These are phyloP conservation scores for Andrena marginata DNA, from an alignment of 2,888 invertebrate genomes.

Conservation along the genomic window DNA sequence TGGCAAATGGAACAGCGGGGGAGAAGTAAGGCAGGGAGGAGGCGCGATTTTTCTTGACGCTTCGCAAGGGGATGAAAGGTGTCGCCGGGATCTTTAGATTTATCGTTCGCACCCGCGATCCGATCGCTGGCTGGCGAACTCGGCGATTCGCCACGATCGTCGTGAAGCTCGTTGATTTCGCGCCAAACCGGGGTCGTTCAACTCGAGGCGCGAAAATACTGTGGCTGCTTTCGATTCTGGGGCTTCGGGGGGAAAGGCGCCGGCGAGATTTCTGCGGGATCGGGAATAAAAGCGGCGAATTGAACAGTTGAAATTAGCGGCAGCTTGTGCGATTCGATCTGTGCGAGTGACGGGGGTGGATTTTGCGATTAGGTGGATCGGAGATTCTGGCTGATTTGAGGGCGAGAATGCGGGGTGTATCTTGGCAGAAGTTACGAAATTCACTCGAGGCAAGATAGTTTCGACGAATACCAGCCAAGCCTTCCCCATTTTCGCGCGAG, in stretches of 20 bases:
- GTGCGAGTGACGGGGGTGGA: too few species aligned
- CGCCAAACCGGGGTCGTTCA: conserved; percentile 68
- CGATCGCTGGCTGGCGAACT: conserved; percentile 51
- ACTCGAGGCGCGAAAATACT: conserved; percentile 58
- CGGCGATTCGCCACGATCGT: conserved; percentile 29
- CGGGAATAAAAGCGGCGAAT: too few species aligned
- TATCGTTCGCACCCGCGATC: conserved; percentile 31
- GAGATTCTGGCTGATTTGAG: too few species aligned
- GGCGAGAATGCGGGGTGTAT: too few species aligned
- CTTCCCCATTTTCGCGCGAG: too few species aligned
- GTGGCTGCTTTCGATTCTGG: conserved; percentile 16
- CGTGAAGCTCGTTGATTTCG: conserved; percentile 60
- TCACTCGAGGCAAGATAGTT: too few species aligned
- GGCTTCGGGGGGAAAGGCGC: background rate
- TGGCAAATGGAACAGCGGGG: background rate
- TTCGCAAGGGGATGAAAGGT: background rate
- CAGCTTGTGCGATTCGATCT: too few species aligned
- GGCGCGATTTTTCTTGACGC: background rate
- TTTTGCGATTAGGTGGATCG: too few species aligned
- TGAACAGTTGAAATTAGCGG: too few species aligned
- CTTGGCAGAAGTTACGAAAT: too few species aligned
- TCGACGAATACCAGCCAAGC: too few species aligned
- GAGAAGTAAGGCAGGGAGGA: background rate
- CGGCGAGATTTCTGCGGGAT: background rate
- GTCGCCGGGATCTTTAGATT: conserved; percentile 43